Evolutionary conservation across 2,113 vertebrate genomes (phyloP).

Genomic region (Pseudopodoces humilis): DNA sequence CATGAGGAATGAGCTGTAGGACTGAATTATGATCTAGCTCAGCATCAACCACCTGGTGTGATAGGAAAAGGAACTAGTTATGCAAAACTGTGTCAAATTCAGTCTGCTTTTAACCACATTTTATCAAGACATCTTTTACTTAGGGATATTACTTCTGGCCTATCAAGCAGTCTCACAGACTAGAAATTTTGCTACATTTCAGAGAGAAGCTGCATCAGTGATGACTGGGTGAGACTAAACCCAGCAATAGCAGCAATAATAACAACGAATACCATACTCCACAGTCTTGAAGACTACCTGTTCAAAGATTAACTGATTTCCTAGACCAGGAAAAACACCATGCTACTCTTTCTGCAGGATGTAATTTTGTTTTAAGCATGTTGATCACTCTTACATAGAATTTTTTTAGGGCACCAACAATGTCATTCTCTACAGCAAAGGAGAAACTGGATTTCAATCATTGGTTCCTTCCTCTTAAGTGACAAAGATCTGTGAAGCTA

Average conservation of each 20-base stretch:
- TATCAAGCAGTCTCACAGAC: neutral
- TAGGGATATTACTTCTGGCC: neutral
- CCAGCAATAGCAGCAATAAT: neutral
- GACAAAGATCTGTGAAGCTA: neutral
- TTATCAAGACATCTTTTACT: neutral
- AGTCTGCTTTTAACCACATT: neutral
- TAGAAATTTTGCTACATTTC: neutral
- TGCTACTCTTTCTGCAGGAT: neutral
- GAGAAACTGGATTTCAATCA: neutral
- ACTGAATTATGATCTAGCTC: neutral
- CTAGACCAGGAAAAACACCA: neutral
- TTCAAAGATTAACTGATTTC: neutral
- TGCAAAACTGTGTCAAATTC: neutral
- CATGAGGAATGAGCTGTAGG: neutral
- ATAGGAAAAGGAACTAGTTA: neutral
- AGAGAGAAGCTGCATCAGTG: neutral
- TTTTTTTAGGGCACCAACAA: neutral
- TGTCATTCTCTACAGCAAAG: neutral
- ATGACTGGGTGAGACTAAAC: neutral
- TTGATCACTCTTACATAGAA: neutral
- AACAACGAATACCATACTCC: neutral
- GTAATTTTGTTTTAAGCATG: neutral
- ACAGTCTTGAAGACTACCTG: neutral
- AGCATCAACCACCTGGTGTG: neutral
- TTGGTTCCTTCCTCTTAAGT: neutral